Base-by-base conservation (phyloP, 1,140 invertebrate genomes). In the Cydia strobilella region DNA sequence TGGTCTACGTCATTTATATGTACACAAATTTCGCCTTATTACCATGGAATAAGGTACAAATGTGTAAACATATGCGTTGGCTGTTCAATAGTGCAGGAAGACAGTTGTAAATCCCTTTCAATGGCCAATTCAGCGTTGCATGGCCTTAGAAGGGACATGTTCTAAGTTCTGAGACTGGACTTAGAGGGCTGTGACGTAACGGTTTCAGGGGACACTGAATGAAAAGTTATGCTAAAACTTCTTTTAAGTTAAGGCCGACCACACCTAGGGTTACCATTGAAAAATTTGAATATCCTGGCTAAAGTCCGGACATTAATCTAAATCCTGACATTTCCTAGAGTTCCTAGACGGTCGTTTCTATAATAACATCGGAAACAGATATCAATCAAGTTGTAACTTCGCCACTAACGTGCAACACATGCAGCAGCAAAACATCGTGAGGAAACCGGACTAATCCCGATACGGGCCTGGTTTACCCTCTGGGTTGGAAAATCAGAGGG, bases 81-180 rank as follows among this genome's bases (percentile, higher is more conserved):
- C 18, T 23, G 20, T 59, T 59, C 7, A 59, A 51, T 51, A 51
- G 54, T 59, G 7, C 54, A 59, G 54, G 54, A 59, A 59, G 54
- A 23, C 54, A 59, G 54, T 59, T 59, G 54, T 59, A 59, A 59
- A 59, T 59, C 20, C 54, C 54, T 23, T 59, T 59, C 54, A 59
- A 59, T 59, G 54, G 54, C 54, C 54, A 23, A 59, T 59, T 59
- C 54, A 59, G 54, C 54, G 54, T 59, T n/a, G 51, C 51, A 18
- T 54, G 18, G 20, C 20, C 54, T 10, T 59, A 59, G 54, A 59
- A 59, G 54, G 54, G 54, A 23, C 54, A 3, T 23, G 54, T 54
- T 18, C 48, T n/a, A n/a, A 54, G 51, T 54, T 54, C 51, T 18
- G 51, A 39, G 35, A 9, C n/a, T 59, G 2, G 18, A 59, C 15